Percentiles rank a stretch among this genome's conserved stretches.
Conservation (phyloP, 1,140 invertebrate genomes). For the Heliconius congener region DNA sequence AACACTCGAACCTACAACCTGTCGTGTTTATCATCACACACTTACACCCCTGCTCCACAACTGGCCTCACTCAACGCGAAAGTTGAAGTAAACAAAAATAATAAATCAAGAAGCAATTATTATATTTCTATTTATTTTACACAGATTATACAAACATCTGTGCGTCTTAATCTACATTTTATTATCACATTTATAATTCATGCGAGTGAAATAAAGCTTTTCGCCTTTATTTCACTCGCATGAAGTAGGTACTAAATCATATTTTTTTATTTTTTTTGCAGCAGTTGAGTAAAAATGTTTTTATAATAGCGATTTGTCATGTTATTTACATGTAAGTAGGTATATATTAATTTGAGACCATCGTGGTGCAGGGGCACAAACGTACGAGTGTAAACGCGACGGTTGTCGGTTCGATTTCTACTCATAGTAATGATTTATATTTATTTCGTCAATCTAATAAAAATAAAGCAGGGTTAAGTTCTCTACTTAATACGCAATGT, state of each 20-base stretch:
- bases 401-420: too few relatives aligned
- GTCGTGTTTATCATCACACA: neutral
- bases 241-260: neutral
- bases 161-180: neutral
- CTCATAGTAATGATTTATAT: too few relatives aligned
- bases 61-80: neutral
- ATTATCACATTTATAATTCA: slow-evolving; percentile 1
- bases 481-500: too few relatives aligned
- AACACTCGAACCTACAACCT: neutral
- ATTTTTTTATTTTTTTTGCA: neutral
- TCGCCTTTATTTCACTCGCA: neutral
- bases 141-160: neutral
- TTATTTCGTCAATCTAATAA: too few relatives aligned
- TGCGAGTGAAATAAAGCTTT: neutral
- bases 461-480: too few relatives aligned
- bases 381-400: too few relatives aligned
- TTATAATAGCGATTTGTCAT: neutral
- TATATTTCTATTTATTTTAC: neutral
- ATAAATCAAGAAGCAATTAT: neutral
- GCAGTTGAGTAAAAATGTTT: too few relatives aligned
- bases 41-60: neutral
- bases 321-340: neutral
- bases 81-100: neutral
- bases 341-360: too few relatives aligned
- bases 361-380: too few relatives aligned